These are phyloP conservation scores for Phylloscopus whistleri DNA, from an alignment of 2,113 vertebrate species.

Conservation along the genomic window DNA sequence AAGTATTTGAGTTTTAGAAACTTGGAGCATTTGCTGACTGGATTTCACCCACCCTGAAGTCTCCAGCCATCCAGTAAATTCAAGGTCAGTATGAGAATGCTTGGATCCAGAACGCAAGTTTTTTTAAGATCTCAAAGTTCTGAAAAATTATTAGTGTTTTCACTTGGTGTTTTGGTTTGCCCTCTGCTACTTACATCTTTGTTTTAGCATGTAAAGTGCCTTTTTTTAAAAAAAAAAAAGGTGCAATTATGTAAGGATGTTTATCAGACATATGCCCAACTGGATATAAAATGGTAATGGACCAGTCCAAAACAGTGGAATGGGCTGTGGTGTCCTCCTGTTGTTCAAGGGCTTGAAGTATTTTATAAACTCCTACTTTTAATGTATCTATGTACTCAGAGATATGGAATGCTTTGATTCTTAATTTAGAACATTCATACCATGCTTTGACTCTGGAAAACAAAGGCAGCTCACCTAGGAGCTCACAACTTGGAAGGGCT, in stretches of 20 bases:
- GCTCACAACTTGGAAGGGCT: not conserved
- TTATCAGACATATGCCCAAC: not conserved
- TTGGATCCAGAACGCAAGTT: not conserved
- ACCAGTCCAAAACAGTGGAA: not conserved
- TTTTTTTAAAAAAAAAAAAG: not conserved
- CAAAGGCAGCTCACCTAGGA: not conserved
- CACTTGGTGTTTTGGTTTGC: not conserved
- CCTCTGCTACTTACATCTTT: not conserved
- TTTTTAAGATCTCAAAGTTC: not conserved
- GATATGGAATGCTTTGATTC: not conserved
- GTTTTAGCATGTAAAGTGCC: not conserved
- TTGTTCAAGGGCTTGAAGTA: not conserved
- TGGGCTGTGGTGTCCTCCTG: not conserved
- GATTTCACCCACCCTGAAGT: not conserved
- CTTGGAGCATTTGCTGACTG: not conserved
- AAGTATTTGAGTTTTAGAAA: not conserved
- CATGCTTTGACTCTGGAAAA: not conserved
- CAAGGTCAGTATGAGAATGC: not conserved
- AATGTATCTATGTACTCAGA: not conserved
- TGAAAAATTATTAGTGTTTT: not conserved
- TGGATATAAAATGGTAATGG: not conserved
- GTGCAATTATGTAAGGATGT: not conserved
- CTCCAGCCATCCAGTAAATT: not conserved
- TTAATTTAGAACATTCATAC: constrained; percentile 5
- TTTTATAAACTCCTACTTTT: constrained; percentile 8